phyloP scores from a whole-genome alignment of 2,888 invertebrate genomes.

The Cecidostiba fungosa region DNA sequence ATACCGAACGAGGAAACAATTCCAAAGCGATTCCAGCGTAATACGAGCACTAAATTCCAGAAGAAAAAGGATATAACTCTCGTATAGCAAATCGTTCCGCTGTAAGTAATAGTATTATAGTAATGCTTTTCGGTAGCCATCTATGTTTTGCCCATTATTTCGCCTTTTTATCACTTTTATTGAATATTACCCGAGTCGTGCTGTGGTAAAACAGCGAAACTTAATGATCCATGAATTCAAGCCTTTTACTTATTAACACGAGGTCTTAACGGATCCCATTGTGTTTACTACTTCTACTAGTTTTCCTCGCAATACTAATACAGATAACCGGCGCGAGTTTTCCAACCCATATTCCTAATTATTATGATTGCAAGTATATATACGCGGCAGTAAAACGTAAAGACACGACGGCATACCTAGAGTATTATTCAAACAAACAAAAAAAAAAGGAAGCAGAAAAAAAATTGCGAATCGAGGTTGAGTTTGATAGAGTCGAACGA shows the following conservation, averaged over 20 bases:
- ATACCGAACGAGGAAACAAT: not conserved
- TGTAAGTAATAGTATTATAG: not conserved
- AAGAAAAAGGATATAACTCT: not conserved
- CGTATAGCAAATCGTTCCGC: not conserved
- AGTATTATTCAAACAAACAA: not conserved
- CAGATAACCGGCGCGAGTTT: not conserved
- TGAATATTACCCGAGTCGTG: not conserved
- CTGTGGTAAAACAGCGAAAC: not conserved
- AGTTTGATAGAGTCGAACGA: not conserved
- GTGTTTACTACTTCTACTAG: conserved; percentile 19
- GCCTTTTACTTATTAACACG: conserved; percentile 32
- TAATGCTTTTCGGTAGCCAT: conserved; percentile 25
- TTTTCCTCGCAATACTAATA: not conserved
- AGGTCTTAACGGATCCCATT: conserved; percentile 4
- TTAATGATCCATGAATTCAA: conserved; percentile 29
- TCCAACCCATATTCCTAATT: conserved; percentile 10
- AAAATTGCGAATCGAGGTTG: not conserved
- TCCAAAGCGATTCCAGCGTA: not conserved
- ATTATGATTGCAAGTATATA: not conserved
- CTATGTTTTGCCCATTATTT: not conserved
- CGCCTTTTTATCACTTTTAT: not conserved
- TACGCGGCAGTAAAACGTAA: not conserved
- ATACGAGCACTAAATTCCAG: not conserved
- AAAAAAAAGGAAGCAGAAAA: not conserved
- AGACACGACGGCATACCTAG: not conserved